Evolutionary conservation across 2,888 invertebrate species (phyloP).

Genomic region (Xanthorhoe spadicearia): DNA sequence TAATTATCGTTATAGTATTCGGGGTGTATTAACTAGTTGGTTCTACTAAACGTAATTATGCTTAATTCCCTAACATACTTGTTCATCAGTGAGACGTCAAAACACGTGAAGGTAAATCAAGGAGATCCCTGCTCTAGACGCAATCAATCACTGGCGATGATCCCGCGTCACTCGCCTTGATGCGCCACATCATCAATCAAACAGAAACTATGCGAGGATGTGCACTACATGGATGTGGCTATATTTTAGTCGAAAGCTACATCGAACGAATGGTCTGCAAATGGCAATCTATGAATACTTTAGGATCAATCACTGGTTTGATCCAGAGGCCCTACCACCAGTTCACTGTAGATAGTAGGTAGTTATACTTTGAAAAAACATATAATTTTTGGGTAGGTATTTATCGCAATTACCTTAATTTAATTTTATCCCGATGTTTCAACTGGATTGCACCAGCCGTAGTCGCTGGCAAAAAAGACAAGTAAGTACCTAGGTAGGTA

Average conservation of each 20-base stretch:
- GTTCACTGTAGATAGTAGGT: no score
- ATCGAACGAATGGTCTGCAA: not conserved
- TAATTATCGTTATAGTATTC: no score
- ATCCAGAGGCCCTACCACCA: no score
- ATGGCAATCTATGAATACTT: no score
- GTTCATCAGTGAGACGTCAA: slow-evolving; percentile 32
- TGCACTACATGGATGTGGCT: slow-evolving; percentile 32
- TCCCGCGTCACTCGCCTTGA: slow-evolving; percentile 71
- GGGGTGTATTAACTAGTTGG: not conserved
- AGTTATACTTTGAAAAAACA: no score
- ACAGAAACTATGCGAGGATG: slow-evolving; percentile 50
- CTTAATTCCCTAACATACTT: slow-evolving; percentile 10
- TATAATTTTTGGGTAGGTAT: no score
- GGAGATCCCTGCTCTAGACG: slow-evolving; percentile 50
- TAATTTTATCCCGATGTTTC: no score
- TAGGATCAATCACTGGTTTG: no score
- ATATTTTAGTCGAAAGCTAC: not conserved
- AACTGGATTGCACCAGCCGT: no score
- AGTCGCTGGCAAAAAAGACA: no score
- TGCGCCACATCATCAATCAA: slow-evolving; percentile 76
- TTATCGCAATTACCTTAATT: no score
- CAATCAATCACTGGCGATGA: slow-evolving; percentile 78
- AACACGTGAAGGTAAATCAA: slow-evolving; percentile 46
- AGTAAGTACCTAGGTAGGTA: no score
- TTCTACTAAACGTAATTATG: not conserved